Evolutionary conservation across 2,113 vertebrate genomes (phyloP).

Genomic region (Spea multiplicata): DNA sequence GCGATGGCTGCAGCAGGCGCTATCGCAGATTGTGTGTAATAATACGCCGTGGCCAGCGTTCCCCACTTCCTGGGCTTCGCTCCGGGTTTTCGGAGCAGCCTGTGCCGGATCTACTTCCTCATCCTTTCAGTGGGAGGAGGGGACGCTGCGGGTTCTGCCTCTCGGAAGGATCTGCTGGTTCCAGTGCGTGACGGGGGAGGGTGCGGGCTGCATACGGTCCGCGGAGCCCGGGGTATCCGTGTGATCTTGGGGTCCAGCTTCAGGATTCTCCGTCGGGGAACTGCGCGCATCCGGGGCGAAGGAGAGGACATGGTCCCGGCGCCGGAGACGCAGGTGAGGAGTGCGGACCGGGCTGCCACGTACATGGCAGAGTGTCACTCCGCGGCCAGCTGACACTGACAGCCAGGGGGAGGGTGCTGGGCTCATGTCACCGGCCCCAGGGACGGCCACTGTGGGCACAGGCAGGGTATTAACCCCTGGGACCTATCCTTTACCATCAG

Average conservation of each 20-base stretch:
- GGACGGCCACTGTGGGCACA: slow-evolving; percentile 32
- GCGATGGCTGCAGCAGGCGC: no score
- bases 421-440: slow-evolving; percentile 56
- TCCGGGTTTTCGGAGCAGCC: slow-evolving; percentile 5
- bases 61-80: background rate
- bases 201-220: background rate
- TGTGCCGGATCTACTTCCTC: slow-evolving; percentile 32
- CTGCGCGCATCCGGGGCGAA: background rate
- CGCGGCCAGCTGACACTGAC: slow-evolving; percentile 47
- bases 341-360: background rate
- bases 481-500: no score
- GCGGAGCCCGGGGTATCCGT: background rate
- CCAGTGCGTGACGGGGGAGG: background rate
- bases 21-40: no score
- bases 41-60: background rate
- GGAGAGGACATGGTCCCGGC: background rate
- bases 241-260: background rate
- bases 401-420: slow-evolving; percentile 57
- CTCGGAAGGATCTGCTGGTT: slow-evolving; percentile 17
- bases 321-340: slow-evolving; percentile 15
- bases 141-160: slow-evolving; percentile 12
- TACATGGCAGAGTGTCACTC: slow-evolving; percentile 16
- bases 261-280: background rate
- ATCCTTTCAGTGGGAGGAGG: slow-evolving; percentile 4
- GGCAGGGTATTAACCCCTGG: no score